A percentile compares a stretch with the other conserved stretches of the same genome.
Conservation (phyloP, 2,888 invertebrate species). For the Stenolophus ochropezus region DNA sequence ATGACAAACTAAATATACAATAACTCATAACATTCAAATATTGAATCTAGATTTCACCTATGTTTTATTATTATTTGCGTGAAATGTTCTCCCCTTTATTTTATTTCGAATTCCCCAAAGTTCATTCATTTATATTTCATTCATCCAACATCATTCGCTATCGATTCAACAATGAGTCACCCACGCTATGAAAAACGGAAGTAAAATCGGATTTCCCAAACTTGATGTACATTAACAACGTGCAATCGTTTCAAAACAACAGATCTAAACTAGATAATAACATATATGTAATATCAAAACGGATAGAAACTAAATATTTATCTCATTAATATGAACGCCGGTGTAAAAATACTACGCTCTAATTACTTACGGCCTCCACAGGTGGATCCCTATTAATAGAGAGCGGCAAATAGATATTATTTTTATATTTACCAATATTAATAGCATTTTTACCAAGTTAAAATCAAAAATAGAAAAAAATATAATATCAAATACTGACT, state of each 20-base stretch:
- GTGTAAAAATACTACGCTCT: conserved; percentile 39
- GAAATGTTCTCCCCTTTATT: neutral
- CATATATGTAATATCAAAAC: conserved; percentile 40
- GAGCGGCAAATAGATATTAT: conserved; percentile 5
- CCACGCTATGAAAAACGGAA: conserved; percentile 15
- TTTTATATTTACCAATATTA: neutral
- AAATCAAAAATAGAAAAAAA: too few species aligned
- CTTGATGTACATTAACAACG: conserved; percentile 11
- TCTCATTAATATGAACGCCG: conserved; percentile 38
- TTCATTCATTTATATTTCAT: conserved; percentile 24
- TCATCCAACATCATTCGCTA: conserved; percentile 8
- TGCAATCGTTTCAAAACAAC: conserved; percentile 20
- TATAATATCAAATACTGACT: too few species aligned
- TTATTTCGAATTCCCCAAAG: neutral
- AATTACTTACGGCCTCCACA: conserved; percentile 32
- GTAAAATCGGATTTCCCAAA: conserved; percentile 20
- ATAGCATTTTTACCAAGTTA: too few species aligned
- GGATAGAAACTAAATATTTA: conserved; percentile 48
- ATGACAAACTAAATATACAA: neutral
- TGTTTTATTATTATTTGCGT: neutral
- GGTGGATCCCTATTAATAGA: neutral
- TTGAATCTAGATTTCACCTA: neutral
- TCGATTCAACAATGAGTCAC: conserved; percentile 38
- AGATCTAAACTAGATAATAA: conserved; percentile 34
- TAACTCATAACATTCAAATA: neutral